These are phyloP conservation scores for Lissonota sp. DNA, from an alignment of 2,888 invertebrate species.

Conservation along the genomic window DNA sequence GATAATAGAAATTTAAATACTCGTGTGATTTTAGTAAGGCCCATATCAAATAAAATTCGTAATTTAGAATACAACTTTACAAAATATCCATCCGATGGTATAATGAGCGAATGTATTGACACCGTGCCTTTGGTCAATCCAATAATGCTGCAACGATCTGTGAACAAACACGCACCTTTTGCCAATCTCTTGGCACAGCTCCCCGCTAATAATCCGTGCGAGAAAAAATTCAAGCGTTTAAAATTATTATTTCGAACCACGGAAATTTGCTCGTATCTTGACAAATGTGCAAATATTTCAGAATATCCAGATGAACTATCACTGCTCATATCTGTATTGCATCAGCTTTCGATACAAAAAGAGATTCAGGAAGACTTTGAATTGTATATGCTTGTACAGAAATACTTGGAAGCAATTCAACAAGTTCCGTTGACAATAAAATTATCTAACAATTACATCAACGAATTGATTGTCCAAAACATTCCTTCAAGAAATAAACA, in stretches of 20 bases:
- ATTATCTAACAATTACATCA: slow-evolving; percentile 23
- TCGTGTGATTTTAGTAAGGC: no score
- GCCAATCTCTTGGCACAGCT: no score
- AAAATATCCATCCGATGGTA: no score
- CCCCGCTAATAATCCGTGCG: not conserved
- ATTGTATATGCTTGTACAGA: slow-evolving; percentile 41
- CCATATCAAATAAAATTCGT: no score
- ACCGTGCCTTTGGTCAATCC: no score
- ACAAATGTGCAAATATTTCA: slow-evolving; percentile 52
- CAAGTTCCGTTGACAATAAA: slow-evolving; percentile 36
- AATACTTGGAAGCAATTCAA: slow-evolving; percentile 54
- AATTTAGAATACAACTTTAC: no score
- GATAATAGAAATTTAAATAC: no score
- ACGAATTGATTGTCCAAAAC: no score
- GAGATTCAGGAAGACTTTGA: slow-evolving; percentile 18
- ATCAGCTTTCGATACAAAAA: slow-evolving; percentile 33
- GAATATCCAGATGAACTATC: slow-evolving; percentile 61
- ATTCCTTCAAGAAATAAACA: no score
- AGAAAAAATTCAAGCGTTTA: slow-evolving; percentile 46
- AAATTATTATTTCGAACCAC: slow-evolving; percentile 25
- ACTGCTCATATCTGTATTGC: slow-evolving; percentile 61
- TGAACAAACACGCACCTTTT: no score
- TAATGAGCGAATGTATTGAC: no score
- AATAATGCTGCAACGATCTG: no score
- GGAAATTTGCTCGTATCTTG: slow-evolving; percentile 51